Evolutionary conservation across 2,113 vertebrate genomes (phyloP).

Genomic region (Sitta europaea): DNA sequence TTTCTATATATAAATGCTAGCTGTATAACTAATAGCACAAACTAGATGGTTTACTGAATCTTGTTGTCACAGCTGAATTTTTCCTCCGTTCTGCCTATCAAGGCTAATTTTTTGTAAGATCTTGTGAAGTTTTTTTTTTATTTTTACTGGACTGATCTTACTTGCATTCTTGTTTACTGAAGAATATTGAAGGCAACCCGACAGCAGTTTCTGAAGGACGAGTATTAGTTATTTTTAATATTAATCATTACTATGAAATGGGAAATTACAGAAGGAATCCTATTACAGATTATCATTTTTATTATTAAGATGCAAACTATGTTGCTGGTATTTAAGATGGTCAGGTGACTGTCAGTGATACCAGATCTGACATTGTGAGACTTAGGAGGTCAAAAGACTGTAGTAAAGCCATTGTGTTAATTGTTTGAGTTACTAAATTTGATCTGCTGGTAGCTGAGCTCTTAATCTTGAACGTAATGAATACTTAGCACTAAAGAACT

Average conservation of each 20-base stretch:
- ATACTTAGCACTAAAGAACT: conserved; percentile 20
- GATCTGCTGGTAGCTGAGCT: conserved; percentile 27
- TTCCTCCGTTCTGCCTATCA: neutral
- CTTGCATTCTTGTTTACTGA: conserved; percentile 35
- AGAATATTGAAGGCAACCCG: neutral
- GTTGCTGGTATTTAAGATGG: neutral
- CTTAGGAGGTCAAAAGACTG: neutral
- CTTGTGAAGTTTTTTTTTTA: neutral
- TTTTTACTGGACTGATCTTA: neutral
- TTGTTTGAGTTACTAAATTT: conserved; percentile 43
- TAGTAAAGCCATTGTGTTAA: neutral
- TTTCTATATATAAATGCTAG: neutral
- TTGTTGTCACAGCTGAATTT: neutral
- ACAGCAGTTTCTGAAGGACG: neutral
- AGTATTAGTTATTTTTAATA: conserved; percentile 6
- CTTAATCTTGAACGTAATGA: conserved; percentile 25
- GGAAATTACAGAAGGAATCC: neutral
- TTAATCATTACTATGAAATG: neutral
- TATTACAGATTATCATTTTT: neutral
- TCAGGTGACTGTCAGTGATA: neutral
- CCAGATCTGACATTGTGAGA: neutral
- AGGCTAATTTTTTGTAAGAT: neutral
- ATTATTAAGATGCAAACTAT: neutral
- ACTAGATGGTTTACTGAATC: neutral
- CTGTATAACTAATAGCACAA: neutral